Evolutionary conservation across 2,888 invertebrate genomes (phyloP), one percentile per base, ranked within the genome.

Genomic region (Chrysotoxum bicinctum): DNA sequence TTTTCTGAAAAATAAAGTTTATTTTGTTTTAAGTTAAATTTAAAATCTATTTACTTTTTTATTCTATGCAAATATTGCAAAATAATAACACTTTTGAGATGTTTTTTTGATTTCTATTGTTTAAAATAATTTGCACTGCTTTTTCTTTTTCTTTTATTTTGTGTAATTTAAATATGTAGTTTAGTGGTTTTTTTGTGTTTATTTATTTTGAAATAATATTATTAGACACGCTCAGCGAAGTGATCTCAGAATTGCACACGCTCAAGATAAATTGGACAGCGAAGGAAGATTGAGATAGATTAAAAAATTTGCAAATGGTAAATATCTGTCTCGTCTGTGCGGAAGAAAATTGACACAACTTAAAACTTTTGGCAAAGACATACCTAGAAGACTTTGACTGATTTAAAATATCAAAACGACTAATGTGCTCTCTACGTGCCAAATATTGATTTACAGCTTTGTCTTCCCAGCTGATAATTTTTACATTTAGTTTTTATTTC

Each of bases 41-140:
- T 37, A 14, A 48, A 48, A 14, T 37, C 37, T 37, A 10, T 45
- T 45, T 43, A 7, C 0, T 5, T 73, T 40, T 62, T 52, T 68
- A 68, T 58, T 70, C 43, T 72, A 84, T 84, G 84, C 84, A 84
- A 84, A 84, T 84, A 84, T 84, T 84, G 84, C 84, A 84, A 84
- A 84, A 84, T 84, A 80, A 84, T 70, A 79, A 75, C 75, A 79
- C 64, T 74, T 62, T 75, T 37, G 48, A 58, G 75, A 74, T 64
- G 52, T 66, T 58, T 40, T 62, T 60, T 66, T 62, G 72, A 66
- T 66, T 58, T 66, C 58, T 76, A 76, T 70, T 64, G 43, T 73
- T 77, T 68, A 73, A 77, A 77, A 74, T 69, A 74, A 58, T 83
- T 83, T 83, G 83, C 69, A 83, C 82, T 78, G 74, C 12, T 21